Base-by-base conservation (phyloP, 2,113 vertebrate genomes). In the Phasianus colchicus region DNA sequence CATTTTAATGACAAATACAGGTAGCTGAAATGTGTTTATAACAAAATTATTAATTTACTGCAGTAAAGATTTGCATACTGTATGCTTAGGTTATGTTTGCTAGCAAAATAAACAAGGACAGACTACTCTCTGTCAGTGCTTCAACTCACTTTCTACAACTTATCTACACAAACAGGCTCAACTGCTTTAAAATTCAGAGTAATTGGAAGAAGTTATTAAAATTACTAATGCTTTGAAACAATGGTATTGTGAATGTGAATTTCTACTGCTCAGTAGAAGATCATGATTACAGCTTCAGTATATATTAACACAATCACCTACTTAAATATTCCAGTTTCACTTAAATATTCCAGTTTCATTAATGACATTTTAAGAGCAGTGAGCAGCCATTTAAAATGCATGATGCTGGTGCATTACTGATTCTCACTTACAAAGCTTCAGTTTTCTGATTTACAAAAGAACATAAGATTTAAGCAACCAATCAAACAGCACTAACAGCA, bases 331-430 rank as follows among this genome's bases (percentile, higher is more conserved):
- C 42, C 27, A 67, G 8, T 54, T 83, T 86, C n/a, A 81, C 55
- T 58, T 70, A 73, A 84, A 58, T 11, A 29, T 91, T 81, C 42
- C 27, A 67, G 8, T 54, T 83, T 86, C n/a, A 81, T 78, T 92
- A 91, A 89, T 63, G 32, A 57, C 11, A 30, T 67, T 90, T 88
- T 92, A 71, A 66, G 36, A 81, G 81, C 60, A 94, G 77, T 75
- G 7, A 71, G 19, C 29, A 78, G 48, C 27, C 5, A 67, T 36
- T 93, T 89, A 57, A 74, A 61, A 83, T 36, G 3, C 12, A 24
- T 2, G 1, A 48, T 90, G 10, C 42, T 20, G 2, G 2, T 43
- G 4, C 76, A 48, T 71, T 71, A 58, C 8, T 63, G 3, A 40
- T 83, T 86, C 15, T 70, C 1, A 0, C 14, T 60, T 69, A 71